Base-by-base conservation (phyloP, 2,797 vertebrate genomes). In the Pempheris klunzingeri region DNA sequence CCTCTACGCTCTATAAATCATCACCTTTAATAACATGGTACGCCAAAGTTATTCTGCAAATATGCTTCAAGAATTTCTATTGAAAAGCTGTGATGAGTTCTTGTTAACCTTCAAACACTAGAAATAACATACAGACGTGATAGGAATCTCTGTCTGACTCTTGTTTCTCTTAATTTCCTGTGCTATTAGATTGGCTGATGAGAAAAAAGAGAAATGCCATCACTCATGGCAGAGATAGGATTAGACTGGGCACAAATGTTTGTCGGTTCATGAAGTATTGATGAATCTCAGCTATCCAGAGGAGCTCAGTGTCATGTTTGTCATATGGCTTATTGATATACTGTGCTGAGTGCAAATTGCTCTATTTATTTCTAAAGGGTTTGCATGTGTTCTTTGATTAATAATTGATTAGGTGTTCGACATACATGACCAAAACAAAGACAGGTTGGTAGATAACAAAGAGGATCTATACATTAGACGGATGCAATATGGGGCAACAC, bases 111-210 rank as follows among this genome's bases (percentile, higher is more conserved):
- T 81, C 68, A 74, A 22, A 41, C 9, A 28, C 36, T 52, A 58
- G 46, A 69, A 73, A 41, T 52, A 71, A 82, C 78, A 83, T 4
- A 3, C 47, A 24, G 59, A 26, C 58, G 26, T 22, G 80, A 83
- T 77, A 43, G 15, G 13, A 86, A 83, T 87, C 80, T 87, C 68
- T 49, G 76, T 62, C 78, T 78, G 62, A 47, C 57, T 80, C 58
- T 50, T 71, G 70, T 80, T 85, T 82, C 84, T 85, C 76, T 86
- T 89, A 68, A 90, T 93, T 90, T 92, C 88, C 87, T 87, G 84
- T 74, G 64, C 82, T 20, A 30, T 74, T 77, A 54, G 79, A 82
- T 80, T 74, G 77, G 77, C 69, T 72, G 78, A 73, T 83, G 76
- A 69, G 57, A 69, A 67, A 36, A 46, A n/a, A 15, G 39, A 74